A percentile compares a stretch with the other conserved stretches of the same genome.
These are phyloP conservation scores for Ornithorhynchus anatinus DNA, from an alignment of 2,113 vertebrate genomes.

Conservation along the genomic window DNA sequence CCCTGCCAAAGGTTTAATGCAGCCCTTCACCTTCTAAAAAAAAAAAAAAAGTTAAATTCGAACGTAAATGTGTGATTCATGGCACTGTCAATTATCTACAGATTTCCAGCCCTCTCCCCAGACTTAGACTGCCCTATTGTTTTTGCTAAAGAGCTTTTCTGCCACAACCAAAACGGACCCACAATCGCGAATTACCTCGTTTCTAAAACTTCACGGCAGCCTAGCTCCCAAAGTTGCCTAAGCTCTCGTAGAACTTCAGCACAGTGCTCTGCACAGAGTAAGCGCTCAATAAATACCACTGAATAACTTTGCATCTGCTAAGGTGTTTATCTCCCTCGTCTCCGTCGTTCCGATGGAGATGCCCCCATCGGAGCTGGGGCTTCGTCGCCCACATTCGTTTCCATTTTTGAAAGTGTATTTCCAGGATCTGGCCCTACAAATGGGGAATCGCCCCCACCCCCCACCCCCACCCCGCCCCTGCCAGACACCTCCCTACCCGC, in stretches of 20 bases:
- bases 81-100: conserved; percentile 28
- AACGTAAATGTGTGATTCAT: neutral
- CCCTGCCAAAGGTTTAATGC: conserved; percentile 19
- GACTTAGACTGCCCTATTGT: neutral
- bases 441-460: too few species aligned
- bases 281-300: too few species aligned
- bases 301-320: too few species aligned
- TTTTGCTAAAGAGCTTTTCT: neutral
- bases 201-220: conserved; percentile 39
- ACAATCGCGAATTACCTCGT: conserved; percentile 42
- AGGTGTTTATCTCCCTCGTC: too few species aligned
- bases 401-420: too few species aligned
- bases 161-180: conserved; percentile 26
- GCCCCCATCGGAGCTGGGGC: too few species aligned
- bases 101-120: conserved; percentile 20
- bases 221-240: conserved; percentile 7
- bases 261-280: too few species aligned
- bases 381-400: too few species aligned
- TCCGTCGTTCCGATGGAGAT: too few species aligned
- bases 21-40: neutral
- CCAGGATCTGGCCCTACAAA: too few species aligned
- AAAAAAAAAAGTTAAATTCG: neutral
- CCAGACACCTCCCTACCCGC: too few species aligned
- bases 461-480: too few species aligned
- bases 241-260: conserved; percentile 26